Percentiles rank a stretch among this genome's conserved stretches.
Evolutionary conservation across 2,888 invertebrate genomes (phyloP).

Genomic region (Pharmacophagus antenor): DNA sequence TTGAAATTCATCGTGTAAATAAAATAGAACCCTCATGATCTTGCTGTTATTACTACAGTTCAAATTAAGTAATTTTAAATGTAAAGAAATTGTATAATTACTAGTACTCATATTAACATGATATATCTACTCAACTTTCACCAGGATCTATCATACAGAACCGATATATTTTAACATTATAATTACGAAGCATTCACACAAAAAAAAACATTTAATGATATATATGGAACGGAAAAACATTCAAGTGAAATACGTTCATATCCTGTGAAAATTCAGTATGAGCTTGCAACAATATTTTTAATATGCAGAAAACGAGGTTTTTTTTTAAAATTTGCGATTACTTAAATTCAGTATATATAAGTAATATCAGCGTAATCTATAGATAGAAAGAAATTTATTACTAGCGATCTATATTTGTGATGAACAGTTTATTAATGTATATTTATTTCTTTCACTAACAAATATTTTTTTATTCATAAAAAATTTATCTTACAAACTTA

Average conservation of each 20-base stretch:
- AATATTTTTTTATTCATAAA: background rate
- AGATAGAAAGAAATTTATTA: background rate
- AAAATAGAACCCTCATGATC: too few species aligned
- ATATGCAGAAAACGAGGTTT: background rate
- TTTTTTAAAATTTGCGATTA: too few species aligned
- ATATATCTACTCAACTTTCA: background rate
- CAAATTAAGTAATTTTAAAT: too few species aligned
- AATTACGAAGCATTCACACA: slow-evolving; percentile 10
- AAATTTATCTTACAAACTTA: background rate
- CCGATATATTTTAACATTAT: background rate
- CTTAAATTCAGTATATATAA: background rate
- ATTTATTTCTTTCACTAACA: background rate
- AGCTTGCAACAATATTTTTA: slow-evolving; percentile 1
- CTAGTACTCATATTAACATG: too few species aligned
- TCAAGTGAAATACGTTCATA: slow-evolving; percentile 3
- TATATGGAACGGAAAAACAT: background rate
- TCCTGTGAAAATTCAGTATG: slow-evolving; percentile 11
- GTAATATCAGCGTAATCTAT: slow-evolving; percentile 1
- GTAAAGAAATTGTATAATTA: too few species aligned
- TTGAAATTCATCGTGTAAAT: too few species aligned
- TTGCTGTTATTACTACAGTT: too few species aligned
- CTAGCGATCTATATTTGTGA: slow-evolving; percentile 25
- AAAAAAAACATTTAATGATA: slow-evolving; percentile 4
- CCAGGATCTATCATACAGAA: background rate
- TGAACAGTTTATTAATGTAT: slow-evolving; percentile 3